Evolutionary conservation across 1,140 invertebrate genomes (phyloP).

Genomic region (Antheraea mylitta): DNA sequence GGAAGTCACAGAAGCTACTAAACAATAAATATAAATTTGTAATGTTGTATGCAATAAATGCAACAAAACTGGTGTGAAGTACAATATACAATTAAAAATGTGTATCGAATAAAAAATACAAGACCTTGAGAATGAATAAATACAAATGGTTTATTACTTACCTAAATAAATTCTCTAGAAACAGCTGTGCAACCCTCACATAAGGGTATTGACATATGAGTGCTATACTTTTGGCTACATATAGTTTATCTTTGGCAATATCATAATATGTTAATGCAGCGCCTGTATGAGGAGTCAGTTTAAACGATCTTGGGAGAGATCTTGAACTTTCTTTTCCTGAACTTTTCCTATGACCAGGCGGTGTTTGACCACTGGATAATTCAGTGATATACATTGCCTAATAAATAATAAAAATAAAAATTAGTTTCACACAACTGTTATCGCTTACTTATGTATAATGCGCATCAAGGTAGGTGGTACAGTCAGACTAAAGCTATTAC

Average conservation of each 20-base stretch:
- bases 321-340: slow-evolving; percentile 83
- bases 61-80: background rate
- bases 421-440: background rate
- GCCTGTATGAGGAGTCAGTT: slow-evolving; percentile 87
- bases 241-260: slow-evolving; percentile 94
- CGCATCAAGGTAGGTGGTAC: too few relatives aligned
- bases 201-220: slow-evolving; percentile 95
- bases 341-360: slow-evolving; percentile 80
- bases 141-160: slow-evolving; percentile 61
- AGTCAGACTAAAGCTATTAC: too few relatives aligned
- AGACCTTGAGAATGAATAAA: background rate
- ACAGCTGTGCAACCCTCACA: slow-evolving; percentile 90
- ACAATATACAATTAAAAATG: background rate
- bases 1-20: too few relatives aligned
- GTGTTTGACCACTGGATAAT: slow-evolving; percentile 88
- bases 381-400: slow-evolving; percentile 95
- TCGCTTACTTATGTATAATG: too few relatives aligned
- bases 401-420: slow-evolving; percentile 27
- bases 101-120: background rate
- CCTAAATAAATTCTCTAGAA: slow-evolving; percentile 93
- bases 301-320: slow-evolving; percentile 92
- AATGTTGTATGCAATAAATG: background rate
- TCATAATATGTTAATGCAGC: slow-evolving; percentile 94
- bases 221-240: slow-evolving; percentile 96
- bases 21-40: background rate